phyloP scores from a whole-genome alignment of 2,797 vertebrate species.

The Oryzias sinensis region DNA sequence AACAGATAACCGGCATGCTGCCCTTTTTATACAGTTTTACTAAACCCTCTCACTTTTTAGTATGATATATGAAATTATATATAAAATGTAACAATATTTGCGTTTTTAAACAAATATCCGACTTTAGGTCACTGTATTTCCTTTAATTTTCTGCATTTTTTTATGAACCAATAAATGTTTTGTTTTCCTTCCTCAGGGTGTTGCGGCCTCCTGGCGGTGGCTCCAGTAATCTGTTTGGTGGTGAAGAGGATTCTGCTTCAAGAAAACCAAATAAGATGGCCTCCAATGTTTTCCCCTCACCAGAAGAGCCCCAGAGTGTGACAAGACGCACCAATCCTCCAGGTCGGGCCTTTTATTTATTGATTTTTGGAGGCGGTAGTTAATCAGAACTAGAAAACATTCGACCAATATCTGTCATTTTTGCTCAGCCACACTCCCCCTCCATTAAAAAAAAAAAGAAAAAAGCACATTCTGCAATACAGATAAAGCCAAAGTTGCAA shows the following conservation, averaged over 20 bases:
- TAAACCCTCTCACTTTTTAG: too few species aligned
- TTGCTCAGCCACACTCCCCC: too few species aligned
- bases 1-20: slow-evolving; percentile 30
- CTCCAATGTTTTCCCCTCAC: slow-evolving; percentile 86
- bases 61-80: too few species aligned
- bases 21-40: too few species aligned
- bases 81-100: too few species aligned
- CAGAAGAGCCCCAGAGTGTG: slow-evolving; percentile 78
- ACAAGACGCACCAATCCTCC: slow-evolving; percentile 91
- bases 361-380: too few species aligned
- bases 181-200: slow-evolving; percentile 70
- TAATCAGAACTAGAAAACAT: too few species aligned
- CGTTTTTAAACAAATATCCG: too few species aligned
- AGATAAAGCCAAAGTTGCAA: not conserved
- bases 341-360: slow-evolving; percentile 71
- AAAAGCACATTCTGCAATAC: not conserved
- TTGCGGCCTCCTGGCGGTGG: slow-evolving; percentile 89
- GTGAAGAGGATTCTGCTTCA: slow-evolving; percentile 76
- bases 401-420: too few species aligned
- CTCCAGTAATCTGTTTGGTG: slow-evolving; percentile 86
- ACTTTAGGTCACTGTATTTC: too few species aligned
- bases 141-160: too few species aligned
- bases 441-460: too few species aligned
- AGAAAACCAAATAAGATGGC: slow-evolving; percentile 87
- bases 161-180: not conserved